Base-by-base conservation (phyloP, 1,140 invertebrate species). In the Leptinotarsa undecemlineata region DNA sequence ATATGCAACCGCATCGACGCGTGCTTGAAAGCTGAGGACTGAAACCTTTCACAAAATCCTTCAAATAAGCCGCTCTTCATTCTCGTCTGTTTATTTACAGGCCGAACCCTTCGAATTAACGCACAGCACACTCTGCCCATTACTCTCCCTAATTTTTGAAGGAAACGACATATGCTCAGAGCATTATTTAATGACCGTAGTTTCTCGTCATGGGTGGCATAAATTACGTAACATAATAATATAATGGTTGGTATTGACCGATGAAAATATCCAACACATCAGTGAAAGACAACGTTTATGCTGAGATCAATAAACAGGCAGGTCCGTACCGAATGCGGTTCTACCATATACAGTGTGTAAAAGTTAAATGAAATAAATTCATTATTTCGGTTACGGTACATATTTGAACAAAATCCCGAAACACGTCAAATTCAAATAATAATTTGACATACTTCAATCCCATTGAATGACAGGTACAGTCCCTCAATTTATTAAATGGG, bases 91-190 rank as follows among this genome's bases (percentile, higher is more conserved):
- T 67, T 67, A 67, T 17, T 67, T 23, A 17, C 64, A 14, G 64
- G n/a, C 64, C 20, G 21, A 67, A 23, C 23, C 19, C 64, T 42
- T 42, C 17, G 19, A 15, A 15, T 23, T 67, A 23, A 67, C 33
- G 64, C 19, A 17, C 17, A 19, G 64, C 64, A 66, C 64, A 66
- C 64, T 66, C 33, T 42, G 64, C 4, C 33, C 11, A 4, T 67
- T 42, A 67, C 21, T 23, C 21, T 67, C 21, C 64, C 64, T 42
- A 21, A 33, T 15, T 67, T 67, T 26, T 33, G 33, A n/a, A 42
- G 64, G 64, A 42, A 67, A 23, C 26, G 64, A 67, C 64, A 67
- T 67, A 26, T 67, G 64, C 23, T 57, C 8, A 33, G 51, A 17
- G 4, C n/a, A 57, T 57, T 57, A 57, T 57, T 57, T 57, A 57